Evolutionary conservation across 2,797 vertebrate genomes (phyloP).

Genomic region (Scyliorhinus canicula): DNA sequence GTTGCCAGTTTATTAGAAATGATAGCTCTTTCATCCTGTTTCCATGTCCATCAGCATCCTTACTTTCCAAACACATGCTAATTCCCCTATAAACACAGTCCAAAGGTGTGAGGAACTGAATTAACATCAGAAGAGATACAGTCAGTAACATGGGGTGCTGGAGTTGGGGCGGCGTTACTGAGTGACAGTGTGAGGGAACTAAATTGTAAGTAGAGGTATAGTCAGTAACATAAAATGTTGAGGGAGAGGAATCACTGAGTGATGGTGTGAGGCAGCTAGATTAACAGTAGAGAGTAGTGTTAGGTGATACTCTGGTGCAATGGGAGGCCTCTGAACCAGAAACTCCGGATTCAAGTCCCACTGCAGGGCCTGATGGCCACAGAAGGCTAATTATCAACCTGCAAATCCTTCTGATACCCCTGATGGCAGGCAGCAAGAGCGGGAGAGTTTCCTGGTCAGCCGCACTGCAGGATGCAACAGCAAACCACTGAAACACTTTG

Average conservation of each 20-base stretch:
- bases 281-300: no score
- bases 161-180: background rate
- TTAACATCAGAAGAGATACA: background rate
- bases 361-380: no score
- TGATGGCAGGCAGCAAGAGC: no score
- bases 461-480: no score
- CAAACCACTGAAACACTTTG: no score
- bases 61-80: background rate
- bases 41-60: background rate
- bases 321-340: no score
- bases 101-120: background rate
- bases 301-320: no score
- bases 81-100: background rate
- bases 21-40: background rate
- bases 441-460: no score
- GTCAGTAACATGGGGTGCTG: background rate
- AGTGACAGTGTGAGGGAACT: background rate
- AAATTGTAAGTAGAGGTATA: background rate
- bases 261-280: no score
- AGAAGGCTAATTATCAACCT: no score
- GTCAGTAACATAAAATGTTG: background rate
- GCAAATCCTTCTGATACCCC: no score
- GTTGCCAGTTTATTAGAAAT: background rate
- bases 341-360: no score
- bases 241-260: background rate